These are phyloP conservation scores for Cosmia pyralina DNA, from an alignment of 2,888 invertebrate species.

Conservation along the genomic window DNA sequence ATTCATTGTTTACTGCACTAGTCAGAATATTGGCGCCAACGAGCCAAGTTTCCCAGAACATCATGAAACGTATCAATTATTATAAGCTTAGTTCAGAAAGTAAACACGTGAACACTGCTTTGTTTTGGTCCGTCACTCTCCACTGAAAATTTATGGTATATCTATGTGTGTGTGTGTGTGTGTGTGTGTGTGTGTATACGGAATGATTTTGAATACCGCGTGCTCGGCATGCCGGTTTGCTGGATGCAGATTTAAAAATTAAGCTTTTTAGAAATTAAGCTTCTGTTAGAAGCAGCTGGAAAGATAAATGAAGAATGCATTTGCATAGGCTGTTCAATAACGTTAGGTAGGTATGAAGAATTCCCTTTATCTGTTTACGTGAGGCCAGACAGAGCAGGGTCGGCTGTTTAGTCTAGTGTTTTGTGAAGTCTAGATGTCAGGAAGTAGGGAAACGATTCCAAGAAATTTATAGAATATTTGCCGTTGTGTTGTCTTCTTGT, in stretches of 20 bases:
- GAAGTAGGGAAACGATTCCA: constrained; percentile 52
- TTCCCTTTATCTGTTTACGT: constrained; percentile 68
- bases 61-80: constrained; percentile 64
- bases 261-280: too few species aligned
- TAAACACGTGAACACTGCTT: constrained; percentile 59
- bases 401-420: constrained; percentile 76
- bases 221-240: background rate
- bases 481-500: background rate
- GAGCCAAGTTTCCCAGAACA: constrained; percentile 69
- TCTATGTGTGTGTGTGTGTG: constrained; percentile 30
- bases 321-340: constrained; percentile 13
- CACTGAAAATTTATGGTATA: constrained; percentile 50
- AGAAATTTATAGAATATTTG: constrained; percentile 30
- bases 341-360: constrained; percentile 28
- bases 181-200: constrained; percentile 41
- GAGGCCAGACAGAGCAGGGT: constrained; percentile 51
- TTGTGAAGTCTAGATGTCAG: constrained; percentile 72
- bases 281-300: background rate
- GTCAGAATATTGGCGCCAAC: constrained; percentile 72
- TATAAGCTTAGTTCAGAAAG: constrained; percentile 63
- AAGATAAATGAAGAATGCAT: constrained; percentile 18
- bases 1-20: constrained; percentile 69
- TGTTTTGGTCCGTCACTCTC: constrained; percentile 60
- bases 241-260: constrained; percentile 22
- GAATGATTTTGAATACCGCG: constrained; percentile 45